phyloP scores from a whole-genome alignment of 2,797 vertebrate genomes.

The Champsocephalus esox region DNA sequence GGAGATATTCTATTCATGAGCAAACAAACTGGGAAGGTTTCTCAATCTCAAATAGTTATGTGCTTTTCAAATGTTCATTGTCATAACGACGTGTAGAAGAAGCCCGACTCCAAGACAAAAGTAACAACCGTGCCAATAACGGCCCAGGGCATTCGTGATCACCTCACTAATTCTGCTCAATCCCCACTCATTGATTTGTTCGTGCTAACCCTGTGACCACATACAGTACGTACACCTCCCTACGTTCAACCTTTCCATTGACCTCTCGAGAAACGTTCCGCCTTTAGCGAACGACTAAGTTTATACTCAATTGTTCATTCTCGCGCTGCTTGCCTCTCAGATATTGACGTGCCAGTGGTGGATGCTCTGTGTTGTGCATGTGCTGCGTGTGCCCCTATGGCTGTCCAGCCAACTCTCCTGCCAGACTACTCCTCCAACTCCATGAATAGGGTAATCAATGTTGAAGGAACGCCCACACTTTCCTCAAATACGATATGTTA shows the following conservation, averaged over 20 bases:
- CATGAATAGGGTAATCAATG: conserved; percentile 68
- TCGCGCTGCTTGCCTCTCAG: conserved; percentile 59
- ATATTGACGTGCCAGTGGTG: conserved; percentile 75
- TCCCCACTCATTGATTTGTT: conserved; percentile 75
- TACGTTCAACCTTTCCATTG: conserved; percentile 67
- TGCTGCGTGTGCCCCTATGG: conserved; percentile 55
- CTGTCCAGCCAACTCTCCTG: conserved; percentile 68
- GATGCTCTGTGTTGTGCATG: conserved; percentile 59
- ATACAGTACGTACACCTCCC: conserved; percentile 51
- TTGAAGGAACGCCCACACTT: conserved; percentile 74
- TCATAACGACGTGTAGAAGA: conserved; percentile 50
- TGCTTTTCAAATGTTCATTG: conserved; percentile 42
- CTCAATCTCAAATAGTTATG: conserved; percentile 42
- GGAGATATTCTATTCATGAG: conserved; percentile 39
- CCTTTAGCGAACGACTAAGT: conserved; percentile 67
- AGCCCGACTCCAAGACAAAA: conserved; percentile 55
- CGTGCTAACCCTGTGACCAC: conserved; percentile 72
- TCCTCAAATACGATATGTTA: conserved; percentile 56
- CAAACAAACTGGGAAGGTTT: conserved; percentile 33
- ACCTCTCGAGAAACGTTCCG: conserved; percentile 72
- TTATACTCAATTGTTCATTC: conserved; percentile 59
- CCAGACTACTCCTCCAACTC: conserved; percentile 66
- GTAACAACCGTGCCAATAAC: conserved; percentile 57
- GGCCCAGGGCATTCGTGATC: conserved; percentile 58
- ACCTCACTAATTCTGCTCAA: conserved; percentile 70